These are phyloP conservation scores for Phycodurus eques DNA, from an alignment of 2,113 vertebrate genomes.

Conservation along the genomic window DNA sequence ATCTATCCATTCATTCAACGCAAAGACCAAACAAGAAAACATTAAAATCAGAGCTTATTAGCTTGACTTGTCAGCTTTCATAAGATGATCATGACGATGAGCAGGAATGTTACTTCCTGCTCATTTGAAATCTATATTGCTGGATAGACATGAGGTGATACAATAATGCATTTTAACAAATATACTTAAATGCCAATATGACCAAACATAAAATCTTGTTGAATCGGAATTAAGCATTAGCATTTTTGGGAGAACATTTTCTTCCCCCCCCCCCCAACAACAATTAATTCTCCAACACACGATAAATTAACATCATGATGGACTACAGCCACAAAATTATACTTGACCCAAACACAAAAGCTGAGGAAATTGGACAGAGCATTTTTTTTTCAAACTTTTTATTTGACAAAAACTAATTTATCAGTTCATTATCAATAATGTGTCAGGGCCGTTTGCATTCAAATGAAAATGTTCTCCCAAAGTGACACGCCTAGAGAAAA, in stretches of 20 bases:
- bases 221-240: conserved; percentile 4
- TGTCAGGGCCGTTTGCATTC: conserved; percentile 17
- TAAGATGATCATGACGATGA: conserved; percentile 41
- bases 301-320: neutral
- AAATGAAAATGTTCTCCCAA: conserved; percentile 69
- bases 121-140: conserved; percentile 13
- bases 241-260: conserved; percentile 65
- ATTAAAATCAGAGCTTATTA: conserved; percentile 41
- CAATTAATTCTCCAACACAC: neutral
- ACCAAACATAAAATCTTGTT: conserved; percentile 11
- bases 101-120: conserved; percentile 21
- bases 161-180: conserved; percentile 4
- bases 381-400: neutral
- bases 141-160: conserved; percentile 16
- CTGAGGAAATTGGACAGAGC: neutral
- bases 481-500: conserved; percentile 23
- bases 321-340: conserved; percentile 3
- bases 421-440: too few relatives aligned
- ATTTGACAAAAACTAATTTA: neutral
- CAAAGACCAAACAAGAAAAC: conserved; percentile 52
- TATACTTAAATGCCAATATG: conserved; percentile 18
- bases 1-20: conserved; percentile 77
- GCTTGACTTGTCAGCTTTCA: conserved; percentile 36
- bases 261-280: conserved; percentile 11
- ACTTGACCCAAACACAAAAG: neutral